Percentiles rank a stretch among this genome's conserved stretches.
These are phyloP conservation scores for Ophioninae sp. DNA, from an alignment of 2,888 invertebrate genomes.

Conservation along the genomic window DNA sequence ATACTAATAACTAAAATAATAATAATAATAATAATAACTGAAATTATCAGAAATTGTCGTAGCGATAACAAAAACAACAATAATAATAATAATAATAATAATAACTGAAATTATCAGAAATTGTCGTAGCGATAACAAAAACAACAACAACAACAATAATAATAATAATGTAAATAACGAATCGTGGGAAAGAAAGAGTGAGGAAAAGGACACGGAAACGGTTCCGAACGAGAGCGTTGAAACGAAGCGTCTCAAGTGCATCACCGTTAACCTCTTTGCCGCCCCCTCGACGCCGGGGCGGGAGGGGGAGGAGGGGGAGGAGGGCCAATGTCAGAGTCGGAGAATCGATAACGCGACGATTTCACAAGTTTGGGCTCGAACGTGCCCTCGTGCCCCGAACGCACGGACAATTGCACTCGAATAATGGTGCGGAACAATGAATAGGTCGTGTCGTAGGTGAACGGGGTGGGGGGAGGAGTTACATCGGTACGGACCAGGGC, in stretches of 20 bases:
- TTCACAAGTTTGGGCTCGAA: slow-evolving; percentile 62
- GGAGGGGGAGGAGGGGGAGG: not conserved
- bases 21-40: too few relatives aligned
- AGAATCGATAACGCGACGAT: slow-evolving; percentile 66
- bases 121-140: too few relatives aligned
- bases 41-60: too few relatives aligned
- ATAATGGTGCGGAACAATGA: slow-evolving; percentile 55
- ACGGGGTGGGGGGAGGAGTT: slow-evolving; percentile 11
- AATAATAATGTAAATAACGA: too few relatives aligned
- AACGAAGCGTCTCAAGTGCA: slow-evolving; percentile 51
- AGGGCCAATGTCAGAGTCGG: slow-evolving; percentile 68
- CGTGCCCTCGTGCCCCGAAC: slow-evolving; percentile 3
- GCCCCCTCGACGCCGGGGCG: not conserved
- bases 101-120: too few relatives aligned
- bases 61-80: too few relatives aligned
- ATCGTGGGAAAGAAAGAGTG: too few relatives aligned
- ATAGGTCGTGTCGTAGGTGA: slow-evolving; percentile 36
- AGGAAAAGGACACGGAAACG: not conserved
- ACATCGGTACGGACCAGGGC: slow-evolving; percentile 4
- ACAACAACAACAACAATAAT: too few relatives aligned
- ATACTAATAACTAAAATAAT: too few relatives aligned
- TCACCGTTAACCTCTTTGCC: not conserved
- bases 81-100: too few relatives aligned
- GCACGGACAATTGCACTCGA: not conserved
- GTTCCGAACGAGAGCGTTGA: slow-evolving; percentile 31